A percentile compares a stretch with the other conserved stretches of the same genome.
phyloP scores from a whole-genome alignment of 2,797 vertebrate genomes.

The Chaetodon trifasciatus region DNA sequence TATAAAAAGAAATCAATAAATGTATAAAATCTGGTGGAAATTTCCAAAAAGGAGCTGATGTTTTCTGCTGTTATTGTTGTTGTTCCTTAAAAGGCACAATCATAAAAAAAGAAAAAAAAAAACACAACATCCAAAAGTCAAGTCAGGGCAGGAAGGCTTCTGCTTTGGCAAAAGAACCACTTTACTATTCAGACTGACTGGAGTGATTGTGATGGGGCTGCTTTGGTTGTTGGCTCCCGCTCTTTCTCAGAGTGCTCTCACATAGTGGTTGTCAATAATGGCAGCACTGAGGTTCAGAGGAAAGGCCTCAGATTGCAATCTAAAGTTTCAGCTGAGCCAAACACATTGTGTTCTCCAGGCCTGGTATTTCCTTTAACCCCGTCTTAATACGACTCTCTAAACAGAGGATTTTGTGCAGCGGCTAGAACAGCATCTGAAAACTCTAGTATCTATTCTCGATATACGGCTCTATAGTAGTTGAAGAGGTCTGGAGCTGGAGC shows the following conservation, averaged over 20 bases:
- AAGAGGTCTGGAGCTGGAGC: conserved; percentile 17
- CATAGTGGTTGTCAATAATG: conserved; percentile 56
- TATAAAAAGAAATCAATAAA: conserved; percentile 71
- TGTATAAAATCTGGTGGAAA: conserved; percentile 77
- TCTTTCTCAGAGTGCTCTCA: conserved; percentile 45
- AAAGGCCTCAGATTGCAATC: conserved; percentile 59
- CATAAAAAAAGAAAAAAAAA: conserved; percentile 43
- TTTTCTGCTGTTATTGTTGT: conserved; percentile 23
- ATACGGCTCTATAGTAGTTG: conserved; percentile 15
- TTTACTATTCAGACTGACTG: conserved; percentile 51
- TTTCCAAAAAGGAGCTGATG: conserved; percentile 65
- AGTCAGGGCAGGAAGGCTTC: conserved; percentile 77
- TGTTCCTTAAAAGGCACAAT: conserved; percentile 82
- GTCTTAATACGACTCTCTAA: conserved; percentile 39
- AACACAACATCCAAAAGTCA: conserved; percentile 71
- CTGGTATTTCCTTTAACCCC: conserved; percentile 41
- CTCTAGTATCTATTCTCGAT: conserved; percentile 13
- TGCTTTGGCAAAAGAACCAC: conserved; percentile 81
- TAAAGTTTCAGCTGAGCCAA: conserved; percentile 29
- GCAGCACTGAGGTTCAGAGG: conserved; percentile 44
- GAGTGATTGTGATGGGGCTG: conserved; percentile 60
- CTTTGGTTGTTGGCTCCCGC: conserved; percentile 68
- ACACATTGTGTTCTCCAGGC: conserved; percentile 46
- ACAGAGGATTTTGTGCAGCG: conserved; percentile 49
- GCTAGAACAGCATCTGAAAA: conserved; percentile 24